Base-by-base conservation (phyloP, 2,797 vertebrate genomes). In the Rhinophrynus dorsalis region DNA sequence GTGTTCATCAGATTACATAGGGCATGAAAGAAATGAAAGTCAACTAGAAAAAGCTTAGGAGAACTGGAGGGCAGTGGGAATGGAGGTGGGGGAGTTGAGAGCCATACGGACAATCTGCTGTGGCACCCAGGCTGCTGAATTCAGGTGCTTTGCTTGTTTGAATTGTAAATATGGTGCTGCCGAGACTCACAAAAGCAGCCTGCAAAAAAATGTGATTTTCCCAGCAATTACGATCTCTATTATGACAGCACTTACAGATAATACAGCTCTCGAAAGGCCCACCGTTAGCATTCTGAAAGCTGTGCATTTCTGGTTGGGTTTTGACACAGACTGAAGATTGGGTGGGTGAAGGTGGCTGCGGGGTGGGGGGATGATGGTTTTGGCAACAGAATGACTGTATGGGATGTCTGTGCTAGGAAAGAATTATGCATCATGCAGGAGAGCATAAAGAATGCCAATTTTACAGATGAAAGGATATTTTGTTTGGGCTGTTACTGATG, bases 191-290 rank as follows among this genome's bases (percentile, higher is more conserved):
- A 26, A 24, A 18, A 52, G 17, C 26, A 23, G 18, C 15, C 13
- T 55, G 2, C 18, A 35, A 50, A 42, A 29, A 69, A 44, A 61
- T 69, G 57, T 24, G 17, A 60, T 68, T 68, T 60, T 40, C 47
- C 24, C 26, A 10, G 67, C 67, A 42, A 69, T 69, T 69, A 61
- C 18, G 8, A 12, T 42, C 24, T 51, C 67, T 56, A 68, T 68
- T 51, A 68, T 61, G 48, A 20, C 57, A 61, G 57, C 57, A 62
- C 57, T 69, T 62, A 69, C 37, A 69, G 67, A 47, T 60, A 68
- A 60, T 47, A 38, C 18, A 44, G 40, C 40, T 42, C 38, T 67
- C 47, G 37, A 67, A 67, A 67, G 51, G 51, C 18, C 20, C n/a
- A 45, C 27, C 24, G 58, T 57, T 67, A 58, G 40, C 42, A 48